Conservation (phyloP, 2,113 vertebrate genomes). For the Prinia subflava region DNA sequence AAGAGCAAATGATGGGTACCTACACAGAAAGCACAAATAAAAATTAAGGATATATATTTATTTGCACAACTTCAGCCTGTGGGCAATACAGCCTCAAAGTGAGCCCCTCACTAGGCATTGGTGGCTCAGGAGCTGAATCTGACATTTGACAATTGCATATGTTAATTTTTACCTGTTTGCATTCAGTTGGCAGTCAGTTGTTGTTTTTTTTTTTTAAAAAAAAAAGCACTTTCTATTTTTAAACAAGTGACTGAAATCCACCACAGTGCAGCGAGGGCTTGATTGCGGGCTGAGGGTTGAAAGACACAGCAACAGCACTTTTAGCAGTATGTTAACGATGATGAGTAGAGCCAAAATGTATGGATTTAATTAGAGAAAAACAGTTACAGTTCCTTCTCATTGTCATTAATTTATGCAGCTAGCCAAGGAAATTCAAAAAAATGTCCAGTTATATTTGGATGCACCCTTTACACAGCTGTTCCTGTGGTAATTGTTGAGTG, state of each 20-base stretch:
- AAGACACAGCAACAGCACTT: background rate
- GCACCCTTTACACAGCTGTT: background rate
- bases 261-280: background rate
- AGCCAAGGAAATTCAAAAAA: background rate
- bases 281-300: background rate
- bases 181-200: background rate
- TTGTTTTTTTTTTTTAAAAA: background rate
- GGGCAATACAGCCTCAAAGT: background rate
- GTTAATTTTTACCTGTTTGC: constrained; percentile 32
- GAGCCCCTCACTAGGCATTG: background rate
- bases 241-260: constrained; percentile 26
- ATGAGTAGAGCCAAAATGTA: constrained; percentile 13
- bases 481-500: background rate
- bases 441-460: background rate
- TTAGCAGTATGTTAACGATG: constrained; percentile 19
- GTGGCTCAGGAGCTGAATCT: background rate
- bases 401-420: constrained; percentile 3
- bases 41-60: background rate
- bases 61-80: background rate
- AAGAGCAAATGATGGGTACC: rapidly evolving
- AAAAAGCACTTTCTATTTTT: constrained; percentile 5
- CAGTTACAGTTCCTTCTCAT: background rate
- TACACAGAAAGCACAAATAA: background rate
- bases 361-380: constrained; percentile 30
- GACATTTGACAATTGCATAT: background rate